Evolutionary conservation across 2,797 vertebrate genomes (phyloP).

Genomic region (Halcyon leucocephala): DNA sequence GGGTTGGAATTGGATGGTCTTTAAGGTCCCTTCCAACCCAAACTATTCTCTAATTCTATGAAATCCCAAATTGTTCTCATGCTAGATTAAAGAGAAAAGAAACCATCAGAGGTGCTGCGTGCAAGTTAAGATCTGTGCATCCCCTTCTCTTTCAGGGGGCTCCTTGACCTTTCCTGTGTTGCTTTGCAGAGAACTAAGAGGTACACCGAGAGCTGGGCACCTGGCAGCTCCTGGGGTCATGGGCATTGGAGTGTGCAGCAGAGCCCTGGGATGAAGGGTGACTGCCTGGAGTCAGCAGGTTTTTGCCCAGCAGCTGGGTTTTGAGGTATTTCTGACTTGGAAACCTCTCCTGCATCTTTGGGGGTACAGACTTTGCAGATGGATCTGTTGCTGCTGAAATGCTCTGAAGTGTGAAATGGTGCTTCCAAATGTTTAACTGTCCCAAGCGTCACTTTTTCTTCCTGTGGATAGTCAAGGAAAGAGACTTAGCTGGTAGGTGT

Average conservation of each 20-base stretch:
- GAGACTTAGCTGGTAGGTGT: not conserved
- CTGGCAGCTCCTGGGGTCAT: not conserved
- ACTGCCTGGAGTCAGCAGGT: fast-evolving
- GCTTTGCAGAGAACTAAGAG: not conserved
- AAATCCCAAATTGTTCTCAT: not conserved
- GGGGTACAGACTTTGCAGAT: not conserved
- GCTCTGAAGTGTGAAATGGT: not conserved
- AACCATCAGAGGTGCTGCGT: not conserved
- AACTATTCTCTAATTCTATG: no score
- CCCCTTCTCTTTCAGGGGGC: not conserved
- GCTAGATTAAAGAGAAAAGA: not conserved
- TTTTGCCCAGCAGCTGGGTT: not conserved
- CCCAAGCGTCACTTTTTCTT: not conserved
- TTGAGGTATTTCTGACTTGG: not conserved
- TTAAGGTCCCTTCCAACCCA: no score
- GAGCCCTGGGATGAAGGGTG: not conserved
- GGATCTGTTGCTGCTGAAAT: not conserved
- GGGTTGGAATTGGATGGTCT: no score
- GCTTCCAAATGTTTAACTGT: not conserved
- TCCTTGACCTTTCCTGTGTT: not conserved
- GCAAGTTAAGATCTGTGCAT: not conserved
- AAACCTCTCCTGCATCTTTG: not conserved
- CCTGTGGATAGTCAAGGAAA: not conserved
- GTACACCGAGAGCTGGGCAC: fast-evolving
- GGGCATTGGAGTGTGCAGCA: not conserved